Evolutionary conservation across 30 jellyfish, hydroid and myxozoan species (phyloP).

Genomic region (Hydractinia symbiolongicarpus): DNA sequence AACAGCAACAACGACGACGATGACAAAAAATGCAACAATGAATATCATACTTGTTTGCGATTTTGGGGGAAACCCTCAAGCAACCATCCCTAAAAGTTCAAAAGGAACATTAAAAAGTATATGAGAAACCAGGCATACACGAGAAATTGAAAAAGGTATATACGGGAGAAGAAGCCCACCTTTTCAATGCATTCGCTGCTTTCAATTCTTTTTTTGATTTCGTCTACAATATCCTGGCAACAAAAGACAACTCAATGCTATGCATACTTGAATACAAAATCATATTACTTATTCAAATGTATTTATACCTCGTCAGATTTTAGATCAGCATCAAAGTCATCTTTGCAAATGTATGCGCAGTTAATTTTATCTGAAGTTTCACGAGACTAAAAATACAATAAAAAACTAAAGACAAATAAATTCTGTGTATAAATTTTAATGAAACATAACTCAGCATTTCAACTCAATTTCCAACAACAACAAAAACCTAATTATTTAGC

Average conservation of each 20-base stretch:
- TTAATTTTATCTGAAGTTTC: constrained; percentile 6
- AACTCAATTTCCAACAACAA: no score
- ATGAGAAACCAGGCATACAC: background rate
- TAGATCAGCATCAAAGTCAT: constrained; percentile 9
- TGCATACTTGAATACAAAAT: background rate
- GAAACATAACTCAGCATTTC: no score
- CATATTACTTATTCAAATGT: background rate
- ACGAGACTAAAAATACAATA: constrained; percentile 12
- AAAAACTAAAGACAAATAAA: background rate
- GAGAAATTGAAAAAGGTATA: background rate
- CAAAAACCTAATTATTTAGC: no score
- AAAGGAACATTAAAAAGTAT: background rate
- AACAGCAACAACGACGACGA: no score
- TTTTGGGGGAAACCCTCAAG: constrained; percentile 81
- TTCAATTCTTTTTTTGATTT: constrained; percentile 29
- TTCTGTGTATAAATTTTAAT: background rate
- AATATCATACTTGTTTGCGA: constrained; percentile 57
- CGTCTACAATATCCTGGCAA: constrained; percentile 19
- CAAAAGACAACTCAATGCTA: background rate
- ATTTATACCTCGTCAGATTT: constrained; percentile 17
- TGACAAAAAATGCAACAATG: background rate
- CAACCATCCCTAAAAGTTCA: constrained; percentile 69
- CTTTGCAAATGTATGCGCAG: constrained; percentile 26
- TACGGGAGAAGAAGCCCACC: constrained; percentile 28
- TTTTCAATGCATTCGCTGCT: constrained; percentile 39